Percentiles rank a stretch among this genome's conserved stretches.
Conservation (phyloP, 37 sponge, comb jelly and placozoan species). For the Chondrilla cf. caribensis region DNA sequence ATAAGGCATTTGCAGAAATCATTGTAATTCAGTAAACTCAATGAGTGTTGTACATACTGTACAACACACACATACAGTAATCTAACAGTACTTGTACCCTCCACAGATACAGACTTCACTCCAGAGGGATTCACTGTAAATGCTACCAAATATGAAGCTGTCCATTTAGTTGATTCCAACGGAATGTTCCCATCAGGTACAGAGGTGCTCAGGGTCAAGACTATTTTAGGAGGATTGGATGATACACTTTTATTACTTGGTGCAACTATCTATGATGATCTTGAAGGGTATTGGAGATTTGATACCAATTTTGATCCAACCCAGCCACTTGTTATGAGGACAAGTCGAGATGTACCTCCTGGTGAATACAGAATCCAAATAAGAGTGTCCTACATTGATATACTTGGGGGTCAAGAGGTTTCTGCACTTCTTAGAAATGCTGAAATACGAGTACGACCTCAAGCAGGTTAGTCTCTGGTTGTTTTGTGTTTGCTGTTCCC, state of each 20-base stretch:
- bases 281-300: not conserved
- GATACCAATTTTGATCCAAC: not conserved
- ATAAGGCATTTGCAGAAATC: too few relatives aligned
- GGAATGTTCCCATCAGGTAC: not conserved
- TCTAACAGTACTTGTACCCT: too few relatives aligned
- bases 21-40: too few relatives aligned
- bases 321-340: not conserved
- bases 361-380: not conserved
- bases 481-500: too few relatives aligned
- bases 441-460: not conserved
- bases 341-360: not conserved
- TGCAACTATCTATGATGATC: not conserved
- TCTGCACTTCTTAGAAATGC: not conserved
- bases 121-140: conserved; percentile 9
- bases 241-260: not conserved
- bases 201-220: not conserved
- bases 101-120: not conserved
- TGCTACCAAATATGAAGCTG: conserved; percentile 6
- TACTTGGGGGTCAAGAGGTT: not conserved
- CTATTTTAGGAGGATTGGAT: not conserved
- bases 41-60: too few relatives aligned
- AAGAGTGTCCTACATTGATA: not conserved
- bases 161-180: not conserved
- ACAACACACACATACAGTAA: too few relatives aligned
- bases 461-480: not conserved